Conservation (phyloP, 2,888 invertebrate genomes). For the Matsumyia berberina region DNA sequence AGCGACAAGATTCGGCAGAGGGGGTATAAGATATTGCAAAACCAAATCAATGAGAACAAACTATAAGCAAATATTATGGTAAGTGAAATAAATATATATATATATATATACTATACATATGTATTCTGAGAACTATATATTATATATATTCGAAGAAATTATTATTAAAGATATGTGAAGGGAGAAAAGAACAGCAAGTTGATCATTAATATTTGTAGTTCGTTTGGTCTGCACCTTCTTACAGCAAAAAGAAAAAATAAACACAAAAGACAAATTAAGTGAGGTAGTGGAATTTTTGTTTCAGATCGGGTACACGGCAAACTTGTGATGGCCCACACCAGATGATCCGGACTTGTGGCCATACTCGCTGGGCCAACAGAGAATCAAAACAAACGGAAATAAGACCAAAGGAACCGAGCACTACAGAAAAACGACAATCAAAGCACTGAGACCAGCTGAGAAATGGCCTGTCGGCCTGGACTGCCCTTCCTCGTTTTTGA, state of each 20-base stretch:
- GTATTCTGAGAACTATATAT: conserved; percentile 63
- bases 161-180: conserved; percentile 40
- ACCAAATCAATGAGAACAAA: conserved; percentile 15
- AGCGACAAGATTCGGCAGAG: conserved; percentile 5
- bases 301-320: no score
- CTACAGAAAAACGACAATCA: no score
- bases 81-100: conserved; percentile 44
- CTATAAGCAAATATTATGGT: conserved; percentile 63
- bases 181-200: conserved; percentile 28
- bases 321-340: no score
- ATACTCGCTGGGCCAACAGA: no score
- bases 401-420: no score
- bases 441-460: no score
- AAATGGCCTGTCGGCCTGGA: no score
- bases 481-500: no score
- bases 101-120: conserved; percentile 65
- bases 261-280: conserved; percentile 50
- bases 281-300: no score
- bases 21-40: conserved; percentile 20
- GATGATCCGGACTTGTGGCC: no score
- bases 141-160: conserved; percentile 62
- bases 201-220: conserved; percentile 77
- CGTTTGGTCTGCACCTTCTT: conserved; percentile 79
- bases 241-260: conserved; percentile 69
- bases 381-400: no score